phyloP scores from a whole-genome alignment of 2,888 invertebrate species.

The Autographa pulchrina region DNA sequence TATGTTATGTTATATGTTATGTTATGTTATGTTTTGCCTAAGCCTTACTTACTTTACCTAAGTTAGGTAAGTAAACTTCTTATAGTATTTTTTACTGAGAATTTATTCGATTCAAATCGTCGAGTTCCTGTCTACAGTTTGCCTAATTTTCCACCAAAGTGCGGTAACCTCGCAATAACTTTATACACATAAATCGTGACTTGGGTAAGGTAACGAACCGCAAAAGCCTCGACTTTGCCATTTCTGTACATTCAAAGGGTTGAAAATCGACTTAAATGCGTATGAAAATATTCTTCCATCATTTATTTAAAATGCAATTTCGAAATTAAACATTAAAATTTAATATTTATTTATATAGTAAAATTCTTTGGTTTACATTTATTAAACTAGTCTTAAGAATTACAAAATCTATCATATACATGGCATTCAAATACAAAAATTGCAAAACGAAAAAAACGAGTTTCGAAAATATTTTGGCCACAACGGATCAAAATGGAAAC shows the following conservation, averaged over 20 bases:
- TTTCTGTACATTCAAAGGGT: slow-evolving; percentile 6
- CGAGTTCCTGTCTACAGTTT: slow-evolving; percentile 2
- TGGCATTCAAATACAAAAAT: slow-evolving; percentile 5
- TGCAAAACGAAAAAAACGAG: neutral
- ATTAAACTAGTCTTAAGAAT: neutral
- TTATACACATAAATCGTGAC: slow-evolving; percentile 9
- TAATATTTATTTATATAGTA: neutral
- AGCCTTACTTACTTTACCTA: neutral
- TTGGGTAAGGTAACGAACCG: slow-evolving; percentile 10
- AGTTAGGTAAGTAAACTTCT: neutral
- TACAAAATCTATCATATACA: neutral
- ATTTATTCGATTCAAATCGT: slow-evolving; percentile 5
- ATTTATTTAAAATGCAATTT: slow-evolving; percentile 1
- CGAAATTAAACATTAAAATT: neutral
- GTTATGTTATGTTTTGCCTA: neutral
- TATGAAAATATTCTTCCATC: neutral
- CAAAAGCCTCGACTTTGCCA: neutral
- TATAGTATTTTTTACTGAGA: neutral
- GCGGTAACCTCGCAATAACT: slow-evolving; percentile 13
- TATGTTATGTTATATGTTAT: too few species aligned
- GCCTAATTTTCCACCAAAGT: neutral
- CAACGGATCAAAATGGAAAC: slow-evolving; percentile 6
- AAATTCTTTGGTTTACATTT: neutral
- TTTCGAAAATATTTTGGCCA: neutral
- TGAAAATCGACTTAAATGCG: neutral